A percentile compares a stretch with the other conserved stretches of the same genome.
Evolutionary conservation across 2,113 vertebrate species (phyloP).

Genomic region (Eurystomus gularis): DNA sequence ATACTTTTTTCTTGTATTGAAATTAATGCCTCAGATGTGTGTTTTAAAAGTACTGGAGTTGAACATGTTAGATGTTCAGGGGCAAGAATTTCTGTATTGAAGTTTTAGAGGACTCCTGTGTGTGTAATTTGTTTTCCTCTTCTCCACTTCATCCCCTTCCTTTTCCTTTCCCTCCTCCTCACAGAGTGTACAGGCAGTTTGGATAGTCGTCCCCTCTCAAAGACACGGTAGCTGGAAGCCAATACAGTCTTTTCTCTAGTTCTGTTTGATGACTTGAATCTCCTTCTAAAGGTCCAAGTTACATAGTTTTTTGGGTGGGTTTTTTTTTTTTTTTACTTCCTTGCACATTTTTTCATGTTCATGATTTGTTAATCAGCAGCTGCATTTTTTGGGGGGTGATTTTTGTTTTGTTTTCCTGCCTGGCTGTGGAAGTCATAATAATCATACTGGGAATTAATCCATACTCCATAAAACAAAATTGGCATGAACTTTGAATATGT

Average conservation of each 20-base stretch:
- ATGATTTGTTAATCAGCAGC: background rate
- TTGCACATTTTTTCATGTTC: background rate
- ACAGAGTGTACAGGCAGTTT: background rate
- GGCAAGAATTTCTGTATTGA: background rate
- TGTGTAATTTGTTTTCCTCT: background rate
- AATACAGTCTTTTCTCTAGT: background rate
- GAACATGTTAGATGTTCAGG: background rate
- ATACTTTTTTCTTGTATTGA: background rate
- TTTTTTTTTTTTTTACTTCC: too few relatives aligned
- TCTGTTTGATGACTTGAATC: background rate
- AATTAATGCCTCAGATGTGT: background rate
- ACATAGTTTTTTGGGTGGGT: background rate
- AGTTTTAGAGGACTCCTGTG: background rate
- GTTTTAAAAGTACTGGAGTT: background rate
- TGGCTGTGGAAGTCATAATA: background rate
- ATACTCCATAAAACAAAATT: background rate
- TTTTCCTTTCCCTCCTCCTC: background rate
- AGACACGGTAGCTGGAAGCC: background rate
- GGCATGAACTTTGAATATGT: background rate
- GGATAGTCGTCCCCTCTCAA: background rate
- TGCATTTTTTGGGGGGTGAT: background rate
- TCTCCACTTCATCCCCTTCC: background rate
- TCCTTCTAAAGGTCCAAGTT: background rate
- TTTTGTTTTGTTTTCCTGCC: too few relatives aligned
- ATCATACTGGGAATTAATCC: background rate